A percentile compares a stretch with the other conserved stretches of the same genome.
Conservation (phyloP, 2,113 vertebrate species). For the Fregetta grallaria region DNA sequence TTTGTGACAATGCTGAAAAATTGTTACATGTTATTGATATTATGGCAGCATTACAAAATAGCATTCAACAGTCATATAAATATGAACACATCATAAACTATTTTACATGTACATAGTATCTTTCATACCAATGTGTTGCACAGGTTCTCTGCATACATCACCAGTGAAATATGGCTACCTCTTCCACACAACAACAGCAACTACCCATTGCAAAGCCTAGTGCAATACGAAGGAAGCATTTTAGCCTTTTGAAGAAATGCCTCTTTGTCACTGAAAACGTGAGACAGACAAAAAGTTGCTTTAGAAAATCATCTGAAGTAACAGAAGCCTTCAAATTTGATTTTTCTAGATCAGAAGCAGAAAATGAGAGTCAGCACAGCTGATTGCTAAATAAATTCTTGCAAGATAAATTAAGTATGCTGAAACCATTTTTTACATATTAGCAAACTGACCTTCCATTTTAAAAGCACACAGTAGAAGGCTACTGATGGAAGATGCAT, state of each 20-base stretch:
- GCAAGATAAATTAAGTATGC: background rate
- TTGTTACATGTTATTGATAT: background rate
- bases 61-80: background rate
- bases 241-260: background rate
- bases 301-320: background rate
- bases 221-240: background rate
- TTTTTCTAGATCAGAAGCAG: background rate
- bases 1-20: background rate
- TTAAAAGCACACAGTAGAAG: background rate
- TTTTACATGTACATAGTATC: background rate
- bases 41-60: background rate
- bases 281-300: background rate
- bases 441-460: background rate
- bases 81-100: background rate
- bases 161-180: background rate
- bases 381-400: background rate
- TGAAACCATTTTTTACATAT: background rate
- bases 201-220: background rate
- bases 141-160: background rate
- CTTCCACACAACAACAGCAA: background rate
- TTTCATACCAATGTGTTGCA: background rate
- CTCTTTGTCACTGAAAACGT: background rate
- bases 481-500: background rate
- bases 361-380: background rate
- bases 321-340: background rate